Evolutionary conservation across 2,888 invertebrate genomes (phyloP), one percentile per base, ranked within the genome.

Genomic region (Drosophila limbata): DNA sequence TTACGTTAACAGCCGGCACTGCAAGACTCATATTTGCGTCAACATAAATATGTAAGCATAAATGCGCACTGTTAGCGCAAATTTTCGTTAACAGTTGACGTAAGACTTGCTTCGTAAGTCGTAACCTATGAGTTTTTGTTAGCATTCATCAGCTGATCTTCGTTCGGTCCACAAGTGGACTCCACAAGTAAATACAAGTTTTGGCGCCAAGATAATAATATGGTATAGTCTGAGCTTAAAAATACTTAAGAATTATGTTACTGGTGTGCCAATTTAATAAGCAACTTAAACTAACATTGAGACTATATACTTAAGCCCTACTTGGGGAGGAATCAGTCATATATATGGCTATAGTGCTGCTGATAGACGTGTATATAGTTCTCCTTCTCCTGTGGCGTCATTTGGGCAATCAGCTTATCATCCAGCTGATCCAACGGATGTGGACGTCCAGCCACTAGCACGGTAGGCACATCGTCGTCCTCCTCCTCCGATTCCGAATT

Each of bases 341-440:
- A 96, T 94, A 97, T 96, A 92, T 97, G 96, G 79, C 97, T 96
- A 93, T 97, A 98, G 93, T 97, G 96, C 92, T 98, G 98, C 92
- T 98, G 98, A 91, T 98, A 98, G 45, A 97, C 95, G 93, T 97
- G 96, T 83, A 98, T 98, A 92, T 98, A 99, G 40, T 96, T 96
- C 91, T 98, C 98, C 93, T 98, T 98, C 91, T 99, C 98, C 4
- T 96, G 94, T 19, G 97, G 96, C 10, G 97, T 96, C 98, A 99
- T 99, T 92, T 95, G 95, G 0, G 96, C 95, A 81, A 98, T 97
- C 88, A 98, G 94, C 80, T 95, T 95, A 91, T 98, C 97, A 90
- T 97, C 96, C 11, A 98, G 95, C 89, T 97, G 96, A 35, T 96
- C 96, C 65, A 98, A 94, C 1, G 97, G 95, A 76, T 98, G 95